Conservation (phyloP, 92 coral and sea anemone genomes). For the Bergia sp. region DNA sequence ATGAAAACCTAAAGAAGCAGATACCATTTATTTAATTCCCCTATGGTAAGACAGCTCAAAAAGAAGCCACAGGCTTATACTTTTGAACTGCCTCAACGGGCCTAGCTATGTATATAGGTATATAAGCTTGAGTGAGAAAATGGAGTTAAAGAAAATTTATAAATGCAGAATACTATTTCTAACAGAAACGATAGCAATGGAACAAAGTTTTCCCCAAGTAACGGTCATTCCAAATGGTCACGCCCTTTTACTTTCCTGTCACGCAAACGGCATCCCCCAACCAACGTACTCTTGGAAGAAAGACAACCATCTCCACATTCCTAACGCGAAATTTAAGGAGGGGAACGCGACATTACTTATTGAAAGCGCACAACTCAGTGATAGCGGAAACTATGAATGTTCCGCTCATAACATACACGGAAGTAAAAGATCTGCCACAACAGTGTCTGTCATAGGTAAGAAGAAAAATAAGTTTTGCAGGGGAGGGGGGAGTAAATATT, state of each 20-base stretch:
- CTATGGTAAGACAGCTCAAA: no score
- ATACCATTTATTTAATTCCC: no score
- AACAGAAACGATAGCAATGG: background rate
- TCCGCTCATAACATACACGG: background rate
- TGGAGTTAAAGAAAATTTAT: background rate
- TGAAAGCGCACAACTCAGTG: background rate
- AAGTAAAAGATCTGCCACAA: background rate
- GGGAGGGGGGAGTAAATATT: background rate
- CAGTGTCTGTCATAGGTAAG: background rate
- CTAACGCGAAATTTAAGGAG: background rate
- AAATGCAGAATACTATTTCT: background rate
- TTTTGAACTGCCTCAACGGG: no score
- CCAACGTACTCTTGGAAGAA: conserved; percentile 26
- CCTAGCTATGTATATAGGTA: no score
- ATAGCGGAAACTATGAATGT: conserved; percentile 6
- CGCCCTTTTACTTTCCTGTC: background rate
- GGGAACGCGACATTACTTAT: background rate
- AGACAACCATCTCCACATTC: background rate
- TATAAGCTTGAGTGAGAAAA: background rate
- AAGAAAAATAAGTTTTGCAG: background rate
- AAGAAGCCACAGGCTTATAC: no score
- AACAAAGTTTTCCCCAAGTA: background rate
- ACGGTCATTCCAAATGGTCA: background rate
- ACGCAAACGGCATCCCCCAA: conserved; percentile 12
- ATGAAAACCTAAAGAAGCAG: no score